Evolutionary conservation across 2,888 invertebrate genomes (phyloP).

Genomic region (Habroteleia sp.): DNA sequence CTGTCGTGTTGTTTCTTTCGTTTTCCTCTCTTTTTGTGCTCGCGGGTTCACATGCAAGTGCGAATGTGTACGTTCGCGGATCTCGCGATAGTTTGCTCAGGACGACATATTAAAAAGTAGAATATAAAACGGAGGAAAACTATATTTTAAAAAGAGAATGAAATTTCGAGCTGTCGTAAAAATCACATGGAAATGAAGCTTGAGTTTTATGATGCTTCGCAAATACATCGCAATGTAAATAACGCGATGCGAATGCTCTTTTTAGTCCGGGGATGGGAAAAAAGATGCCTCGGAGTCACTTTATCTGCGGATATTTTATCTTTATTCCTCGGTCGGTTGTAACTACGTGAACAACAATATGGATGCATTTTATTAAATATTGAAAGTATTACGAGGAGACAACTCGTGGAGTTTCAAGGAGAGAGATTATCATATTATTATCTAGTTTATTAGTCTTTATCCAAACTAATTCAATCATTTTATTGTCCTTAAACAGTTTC

Average conservation of each 20-base stretch:
- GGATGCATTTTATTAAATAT: slow-evolving; percentile 22
- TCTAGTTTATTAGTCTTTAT: too few relatives aligned
- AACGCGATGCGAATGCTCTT: slow-evolving; percentile 7
- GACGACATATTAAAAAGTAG: slow-evolving; percentile 52
- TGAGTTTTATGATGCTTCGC: slow-evolving; percentile 32
- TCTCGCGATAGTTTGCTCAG: slow-evolving; percentile 45
- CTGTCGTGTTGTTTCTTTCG: slow-evolving; percentile 14
- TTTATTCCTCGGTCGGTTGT: slow-evolving; percentile 16
- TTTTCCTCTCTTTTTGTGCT: slow-evolving; percentile 16
- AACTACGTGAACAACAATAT: slow-evolving; percentile 22
- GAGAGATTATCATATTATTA: slow-evolving; percentile 10
- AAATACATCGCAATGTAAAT: slow-evolving; percentile 37
- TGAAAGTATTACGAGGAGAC: slow-evolving; percentile 30
- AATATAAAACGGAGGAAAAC: slow-evolving; percentile 37
- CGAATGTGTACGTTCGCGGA: slow-evolving; percentile 7
- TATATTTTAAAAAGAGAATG: slow-evolving; percentile 45
- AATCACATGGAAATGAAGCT: slow-evolving; percentile 51
- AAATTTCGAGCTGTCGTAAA: slow-evolving; percentile 46
- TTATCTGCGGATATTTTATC: slow-evolving; percentile 30
- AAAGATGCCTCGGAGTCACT: neutral
- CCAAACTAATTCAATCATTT: neutral
- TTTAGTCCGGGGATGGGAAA: neutral
- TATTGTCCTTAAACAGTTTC: too few relatives aligned
- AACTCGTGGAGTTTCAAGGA: neutral
- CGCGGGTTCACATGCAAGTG: slow-evolving; percentile 6